Base-by-base conservation (phyloP, 2,797 vertebrate genomes). In the Anguilla megastoma region DNA sequence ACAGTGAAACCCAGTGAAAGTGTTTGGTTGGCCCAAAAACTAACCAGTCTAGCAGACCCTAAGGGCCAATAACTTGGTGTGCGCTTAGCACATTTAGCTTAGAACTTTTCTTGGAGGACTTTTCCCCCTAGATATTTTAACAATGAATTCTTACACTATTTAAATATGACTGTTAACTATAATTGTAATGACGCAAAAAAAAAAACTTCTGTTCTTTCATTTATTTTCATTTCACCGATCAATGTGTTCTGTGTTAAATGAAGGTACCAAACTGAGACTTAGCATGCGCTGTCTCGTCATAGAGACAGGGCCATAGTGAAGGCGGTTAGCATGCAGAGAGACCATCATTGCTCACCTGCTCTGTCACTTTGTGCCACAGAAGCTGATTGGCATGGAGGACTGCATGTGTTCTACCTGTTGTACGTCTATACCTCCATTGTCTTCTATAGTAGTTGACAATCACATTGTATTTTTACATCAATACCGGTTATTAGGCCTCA, bases 401-500 rank as follows among this genome's bases (percentile, higher is more conserved):
- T 4, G 18, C 79, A 24, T 48, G 8, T 50, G 9, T 45, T 18
- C 21, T 2, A 16, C 6, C 45, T 48, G 79, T n/a, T 48, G 8
- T 50, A 36, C 56, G 36, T 58, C 50, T 56, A 66, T 71, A 56
- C 21, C 24, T n/a, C 18, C 36, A 27, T 76, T 56, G 71, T 33
- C 36, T 50, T 58, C 45, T 80, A 52, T 58, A 76, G 71, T 87
- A 58, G 33, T 33, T 86, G 86, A 41, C 71, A 87, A 30, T 80
- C 21, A 41, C 74, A 79, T 2, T 24, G 33, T 3, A 45, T 45
- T 69, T 79, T 16, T 41, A 79, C 1, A 6, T 79, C 5, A 41
- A 36, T 79, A 18, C 74, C 3, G 9, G 33, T 79, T 41, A 76
- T 76, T 33, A 33, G 74, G 74, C 74, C 33, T 36, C 3, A 18